Evolutionary conservation across 2,888 invertebrate genomes (phyloP).

Genomic region (Lasioglossum villosulum): DNA sequence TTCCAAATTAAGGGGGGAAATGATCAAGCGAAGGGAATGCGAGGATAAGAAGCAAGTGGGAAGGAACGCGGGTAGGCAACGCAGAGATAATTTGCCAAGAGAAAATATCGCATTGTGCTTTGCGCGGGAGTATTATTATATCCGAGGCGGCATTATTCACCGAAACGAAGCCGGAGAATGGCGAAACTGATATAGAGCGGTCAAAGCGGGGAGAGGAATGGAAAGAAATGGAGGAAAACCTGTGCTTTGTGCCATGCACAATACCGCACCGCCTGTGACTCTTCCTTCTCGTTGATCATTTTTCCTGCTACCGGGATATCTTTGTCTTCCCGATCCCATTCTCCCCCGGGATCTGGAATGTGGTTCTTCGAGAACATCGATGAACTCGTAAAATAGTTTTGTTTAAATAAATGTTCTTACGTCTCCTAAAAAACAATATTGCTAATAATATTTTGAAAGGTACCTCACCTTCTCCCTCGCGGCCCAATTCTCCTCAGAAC

Average conservation of each 20-base stretch:
- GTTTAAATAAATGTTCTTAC: background rate
- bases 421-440: background rate
- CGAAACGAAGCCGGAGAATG: slow-evolving; percentile 64
- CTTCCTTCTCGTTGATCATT: slow-evolving; percentile 71
- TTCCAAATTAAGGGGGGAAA: slow-evolving; percentile 5
- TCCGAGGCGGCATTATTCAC: slow-evolving; percentile 70
- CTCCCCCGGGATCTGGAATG: slow-evolving; percentile 16
- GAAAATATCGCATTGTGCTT: slow-evolving; percentile 75
- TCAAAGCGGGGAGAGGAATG: slow-evolving; percentile 39
- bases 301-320: slow-evolving; percentile 59
- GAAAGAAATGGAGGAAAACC: slow-evolving; percentile 58
- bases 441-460: background rate
- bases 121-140: slow-evolving; percentile 72
- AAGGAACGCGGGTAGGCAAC: slow-evolving; percentile 58
- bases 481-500: background rate
- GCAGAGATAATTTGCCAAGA: slow-evolving; percentile 73
- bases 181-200: slow-evolving; percentile 65
- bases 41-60: slow-evolving; percentile 31
- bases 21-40: slow-evolving; percentile 21
- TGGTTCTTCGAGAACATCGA: slow-evolving; percentile 21
- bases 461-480: background rate
- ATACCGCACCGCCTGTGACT: slow-evolving; percentile 72
- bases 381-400: slow-evolving; percentile 41
- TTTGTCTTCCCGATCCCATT: slow-evolving; percentile 57
- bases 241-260: slow-evolving; percentile 74